These are phyloP conservation scores for Tenthredo scrophulariae DNA, from an alignment of 2,888 invertebrate species.

Conservation along the genomic window DNA sequence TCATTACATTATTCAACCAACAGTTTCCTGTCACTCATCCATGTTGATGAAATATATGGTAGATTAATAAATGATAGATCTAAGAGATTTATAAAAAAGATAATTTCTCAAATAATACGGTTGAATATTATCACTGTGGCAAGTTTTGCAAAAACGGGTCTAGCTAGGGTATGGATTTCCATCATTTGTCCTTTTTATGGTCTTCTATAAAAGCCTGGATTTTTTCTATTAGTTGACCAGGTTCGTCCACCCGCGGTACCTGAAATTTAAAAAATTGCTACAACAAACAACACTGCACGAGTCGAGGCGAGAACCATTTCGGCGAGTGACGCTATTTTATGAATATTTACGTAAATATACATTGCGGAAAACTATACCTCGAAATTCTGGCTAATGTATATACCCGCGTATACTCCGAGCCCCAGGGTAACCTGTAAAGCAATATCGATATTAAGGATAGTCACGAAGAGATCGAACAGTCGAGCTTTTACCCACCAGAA, in stretches of 20 bases:
- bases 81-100: background rate
- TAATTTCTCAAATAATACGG: constrained; percentile 13
- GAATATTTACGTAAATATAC: background rate
- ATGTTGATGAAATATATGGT: constrained; percentile 43
- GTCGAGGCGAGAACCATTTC: background rate
- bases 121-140: constrained; percentile 15
- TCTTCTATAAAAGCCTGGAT: constrained; percentile 85
- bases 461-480: background rate
- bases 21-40: background rate
- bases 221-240: constrained; percentile 85
- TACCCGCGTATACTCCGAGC: constrained; percentile 86
- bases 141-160: constrained; percentile 21
- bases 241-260: constrained; percentile 93
- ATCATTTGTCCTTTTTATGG: constrained; percentile 80
- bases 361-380: constrained; percentile 79
- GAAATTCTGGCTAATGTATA: constrained; percentile 88
- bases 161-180: constrained; percentile 41
- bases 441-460: constrained; percentile 55
- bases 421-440: constrained; percentile 84
- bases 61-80: background rate
- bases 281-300: background rate
- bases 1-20: constrained; percentile 56
- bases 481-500: constrained; percentile 66
- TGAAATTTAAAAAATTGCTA: constrained; percentile 75
- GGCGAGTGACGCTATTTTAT: background rate